phyloP scores from a whole-genome alignment of 2,113 vertebrate species.

The Dicentrarchus labrax region DNA sequence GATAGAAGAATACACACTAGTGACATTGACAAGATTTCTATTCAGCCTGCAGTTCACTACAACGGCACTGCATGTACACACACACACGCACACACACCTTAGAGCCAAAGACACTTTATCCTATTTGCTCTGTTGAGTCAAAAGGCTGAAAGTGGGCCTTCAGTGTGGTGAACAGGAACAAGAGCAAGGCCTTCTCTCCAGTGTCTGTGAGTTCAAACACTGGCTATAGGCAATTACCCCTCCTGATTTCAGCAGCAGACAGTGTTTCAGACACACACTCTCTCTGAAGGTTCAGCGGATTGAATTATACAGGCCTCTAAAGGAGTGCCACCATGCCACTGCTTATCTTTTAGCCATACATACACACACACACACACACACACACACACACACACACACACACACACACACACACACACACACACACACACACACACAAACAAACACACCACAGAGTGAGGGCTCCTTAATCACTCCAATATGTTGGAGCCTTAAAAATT shows the following conservation, averaged over 20 bases:
- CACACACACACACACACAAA: not conserved
- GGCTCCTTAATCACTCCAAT: conserved; percentile 16
- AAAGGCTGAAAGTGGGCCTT: conserved; percentile 28
- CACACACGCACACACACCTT: not conserved
- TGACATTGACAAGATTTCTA: not conserved
- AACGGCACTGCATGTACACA: not conserved
- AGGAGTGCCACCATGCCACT: conserved; percentile 6
- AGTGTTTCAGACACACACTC: conserved; percentile 40
- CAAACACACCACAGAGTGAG: not conserved
- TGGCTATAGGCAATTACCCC: conserved; percentile 47
- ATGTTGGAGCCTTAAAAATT: not conserved
- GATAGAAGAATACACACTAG: not conserved
- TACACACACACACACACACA: conserved; percentile 21
- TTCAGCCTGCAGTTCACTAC: not conserved
- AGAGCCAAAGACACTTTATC: conserved; percentile 9
- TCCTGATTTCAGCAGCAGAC: conserved; percentile 44
- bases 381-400: not conserved
- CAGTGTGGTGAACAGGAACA: not conserved
- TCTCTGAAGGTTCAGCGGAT: conserved; percentile 31
- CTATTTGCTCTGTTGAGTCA: conserved; percentile 2
- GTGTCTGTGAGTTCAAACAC: conserved; percentile 47
- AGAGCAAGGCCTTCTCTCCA: conserved; percentile 32
- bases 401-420: not conserved
- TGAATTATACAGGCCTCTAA: conserved; percentile 45
- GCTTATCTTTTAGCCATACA: conserved; percentile 47